These are phyloP conservation scores for Trypoxylon attenuatum DNA, from an alignment of 2,888 invertebrate genomes.

Conservation along the genomic window DNA sequence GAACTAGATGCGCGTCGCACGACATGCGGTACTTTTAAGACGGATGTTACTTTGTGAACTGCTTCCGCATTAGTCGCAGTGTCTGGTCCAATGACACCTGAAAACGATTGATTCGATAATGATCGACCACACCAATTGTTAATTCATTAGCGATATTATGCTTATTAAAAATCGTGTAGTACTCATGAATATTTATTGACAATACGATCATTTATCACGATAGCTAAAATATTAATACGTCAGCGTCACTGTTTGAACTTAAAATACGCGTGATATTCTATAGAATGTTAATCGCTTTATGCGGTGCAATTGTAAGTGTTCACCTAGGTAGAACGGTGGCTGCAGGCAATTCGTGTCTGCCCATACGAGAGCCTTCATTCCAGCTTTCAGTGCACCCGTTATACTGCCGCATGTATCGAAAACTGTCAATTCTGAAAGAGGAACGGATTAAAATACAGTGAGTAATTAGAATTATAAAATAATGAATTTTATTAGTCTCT, in stretches of 20 bases:
- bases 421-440: slow-evolving; percentile 51
- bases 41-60: slow-evolving; percentile 70
- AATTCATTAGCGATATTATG: too few species aligned
- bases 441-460: too few species aligned
- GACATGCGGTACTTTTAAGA: slow-evolving; percentile 70
- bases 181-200: background rate
- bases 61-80: slow-evolving; percentile 65
- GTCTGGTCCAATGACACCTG: slow-evolving; percentile 73
- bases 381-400: slow-evolving; percentile 68
- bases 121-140: too few species aligned
- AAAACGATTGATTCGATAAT: too few species aligned
- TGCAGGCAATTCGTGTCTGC: slow-evolving; percentile 71
- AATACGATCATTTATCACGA: too few species aligned
- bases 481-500: too few species aligned
- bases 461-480: too few species aligned
- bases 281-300: background rate
- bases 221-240: too few species aligned
- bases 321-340: slow-evolving; percentile 72
- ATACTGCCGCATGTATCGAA: slow-evolving; percentile 73
- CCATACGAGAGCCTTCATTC: slow-evolving; percentile 71
- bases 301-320: background rate
- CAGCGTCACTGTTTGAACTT: too few species aligned
- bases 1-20: slow-evolving; percentile 61
- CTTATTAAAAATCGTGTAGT: too few species aligned
- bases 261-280: background rate